Percentiles rank a stretch among this genome's conserved stretches.
Evolutionary conservation across 2,797 vertebrate species (phyloP).

Genomic region (Scolopax rusticola): DNA sequence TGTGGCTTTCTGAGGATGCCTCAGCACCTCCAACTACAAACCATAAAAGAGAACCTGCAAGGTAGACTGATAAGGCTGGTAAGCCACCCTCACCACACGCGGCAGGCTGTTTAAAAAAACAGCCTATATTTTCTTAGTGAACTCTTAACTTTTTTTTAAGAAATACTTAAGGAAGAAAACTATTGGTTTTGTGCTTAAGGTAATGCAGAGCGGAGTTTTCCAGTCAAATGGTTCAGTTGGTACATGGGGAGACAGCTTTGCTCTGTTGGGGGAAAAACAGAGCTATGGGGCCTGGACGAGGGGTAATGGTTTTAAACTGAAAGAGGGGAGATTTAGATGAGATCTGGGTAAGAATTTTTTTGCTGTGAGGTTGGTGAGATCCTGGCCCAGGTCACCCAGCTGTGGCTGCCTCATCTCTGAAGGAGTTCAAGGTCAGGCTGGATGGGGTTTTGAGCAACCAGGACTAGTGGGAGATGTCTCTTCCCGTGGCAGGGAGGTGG

Average conservation of each 20-base stretch:
- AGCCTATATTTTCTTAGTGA: background rate
- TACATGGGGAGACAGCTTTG: background rate
- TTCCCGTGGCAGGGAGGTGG: too few species aligned
- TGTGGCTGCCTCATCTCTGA: too few species aligned
- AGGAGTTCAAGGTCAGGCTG: too few species aligned
- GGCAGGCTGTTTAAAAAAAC: background rate
- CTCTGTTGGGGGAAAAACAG: background rate
- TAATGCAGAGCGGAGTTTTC: background rate
- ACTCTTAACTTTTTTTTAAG: background rate
- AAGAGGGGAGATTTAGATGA: too few species aligned
- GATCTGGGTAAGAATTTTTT: too few species aligned
- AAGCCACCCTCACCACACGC: background rate
- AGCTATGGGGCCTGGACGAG: background rate
- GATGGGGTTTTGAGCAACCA: too few species aligned
- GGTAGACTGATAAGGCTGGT: background rate
- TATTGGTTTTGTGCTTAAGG: background rate
- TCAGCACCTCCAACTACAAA: background rate
- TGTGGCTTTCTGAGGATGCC: background rate
- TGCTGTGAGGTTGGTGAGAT: too few species aligned
- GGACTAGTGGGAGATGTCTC: too few species aligned
- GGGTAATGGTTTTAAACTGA: too few species aligned
- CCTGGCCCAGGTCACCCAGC: too few species aligned
- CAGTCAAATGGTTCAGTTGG: fast-evolving
- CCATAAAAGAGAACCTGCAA: background rate
- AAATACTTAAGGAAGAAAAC: background rate